These are phyloP conservation scores for Cremastinae sp. DNA, from an alignment of 2,888 invertebrate genomes.

Conservation along the genomic window DNA sequence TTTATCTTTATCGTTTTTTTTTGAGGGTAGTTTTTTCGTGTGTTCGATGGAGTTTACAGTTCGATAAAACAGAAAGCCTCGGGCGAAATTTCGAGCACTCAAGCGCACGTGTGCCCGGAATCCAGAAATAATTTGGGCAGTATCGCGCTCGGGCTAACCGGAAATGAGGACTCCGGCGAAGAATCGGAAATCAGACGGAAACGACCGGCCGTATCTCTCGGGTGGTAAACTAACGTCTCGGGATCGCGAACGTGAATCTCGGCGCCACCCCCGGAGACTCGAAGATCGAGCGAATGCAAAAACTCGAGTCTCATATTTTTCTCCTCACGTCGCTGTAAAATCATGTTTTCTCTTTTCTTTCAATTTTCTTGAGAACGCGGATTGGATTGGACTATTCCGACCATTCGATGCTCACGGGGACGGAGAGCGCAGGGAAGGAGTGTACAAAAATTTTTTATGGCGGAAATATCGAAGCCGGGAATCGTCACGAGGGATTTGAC, in stretches of 20 bases:
- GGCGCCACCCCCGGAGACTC: conserved; percentile 3
- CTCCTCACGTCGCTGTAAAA: not conserved
- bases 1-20: too few relatives aligned
- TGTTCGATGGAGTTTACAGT: too few relatives aligned
- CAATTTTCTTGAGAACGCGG: too few relatives aligned
- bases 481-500: conserved; percentile 29
- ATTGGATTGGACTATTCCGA: too few relatives aligned
- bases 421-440: too few relatives aligned
- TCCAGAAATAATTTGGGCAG: not conserved
- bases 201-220: conserved; percentile 7
- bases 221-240: conserved; percentile 23
- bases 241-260: conserved; percentile 37
- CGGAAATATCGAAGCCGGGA: not conserved
- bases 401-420: too few relatives aligned
- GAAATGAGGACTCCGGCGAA: conserved; percentile 13
- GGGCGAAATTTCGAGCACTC: not conserved
- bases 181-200: conserved; percentile 42
- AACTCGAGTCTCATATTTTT: not conserved
- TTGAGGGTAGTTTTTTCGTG: too few relatives aligned
- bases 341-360: not conserved
- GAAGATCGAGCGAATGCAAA: not conserved
- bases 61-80: too few relatives aligned
- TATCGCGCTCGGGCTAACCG: conserved; percentile 7
- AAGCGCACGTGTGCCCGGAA: conserved; percentile 1
- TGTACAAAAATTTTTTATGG: not conserved